A percentile compares a stretch with the other conserved stretches of the same genome.
These are phyloP conservation scores for Eilema sororculum DNA, from an alignment of 2,888 invertebrate genomes.

Conservation along the genomic window DNA sequence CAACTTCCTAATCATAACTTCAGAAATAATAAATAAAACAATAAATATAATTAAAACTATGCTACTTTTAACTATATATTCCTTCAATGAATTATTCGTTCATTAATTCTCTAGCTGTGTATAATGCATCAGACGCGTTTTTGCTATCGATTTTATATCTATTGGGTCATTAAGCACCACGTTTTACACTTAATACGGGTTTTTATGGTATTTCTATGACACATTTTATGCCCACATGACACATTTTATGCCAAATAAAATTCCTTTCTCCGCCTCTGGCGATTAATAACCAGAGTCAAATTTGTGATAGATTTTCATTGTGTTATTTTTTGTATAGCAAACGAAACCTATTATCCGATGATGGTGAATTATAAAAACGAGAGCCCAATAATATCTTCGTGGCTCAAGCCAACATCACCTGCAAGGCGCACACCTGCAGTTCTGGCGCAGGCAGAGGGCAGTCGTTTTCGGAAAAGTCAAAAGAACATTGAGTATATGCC, in stretches of 20 bases:
- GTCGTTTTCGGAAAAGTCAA: too few species aligned
- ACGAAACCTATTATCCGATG: background rate
- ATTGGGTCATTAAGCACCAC: constrained; percentile 78
- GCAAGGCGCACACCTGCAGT: too few species aligned
- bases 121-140: constrained; percentile 70
- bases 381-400: too few species aligned
- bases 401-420: too few species aligned
- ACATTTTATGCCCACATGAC: constrained; percentile 81
- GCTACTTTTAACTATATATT: too few species aligned
- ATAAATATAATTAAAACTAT: too few species aligned
- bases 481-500: too few species aligned
- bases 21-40: too few species aligned
- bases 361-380: too few species aligned
- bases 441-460: too few species aligned
- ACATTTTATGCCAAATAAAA: constrained; percentile 84
- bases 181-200: constrained; percentile 82
- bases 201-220: constrained; percentile 79
- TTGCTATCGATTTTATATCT: constrained; percentile 58
- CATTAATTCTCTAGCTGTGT: constrained; percentile 58
- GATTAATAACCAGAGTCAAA: constrained; percentile 61
- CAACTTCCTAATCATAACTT: background rate
- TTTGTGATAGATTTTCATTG: constrained; percentile 1
- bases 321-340: background rate
- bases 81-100: constrained; percentile 43
- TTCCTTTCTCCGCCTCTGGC: constrained; percentile 68